Conservation (phyloP, 2,797 vertebrate species). For the Bovichtus variegatus region DNA sequence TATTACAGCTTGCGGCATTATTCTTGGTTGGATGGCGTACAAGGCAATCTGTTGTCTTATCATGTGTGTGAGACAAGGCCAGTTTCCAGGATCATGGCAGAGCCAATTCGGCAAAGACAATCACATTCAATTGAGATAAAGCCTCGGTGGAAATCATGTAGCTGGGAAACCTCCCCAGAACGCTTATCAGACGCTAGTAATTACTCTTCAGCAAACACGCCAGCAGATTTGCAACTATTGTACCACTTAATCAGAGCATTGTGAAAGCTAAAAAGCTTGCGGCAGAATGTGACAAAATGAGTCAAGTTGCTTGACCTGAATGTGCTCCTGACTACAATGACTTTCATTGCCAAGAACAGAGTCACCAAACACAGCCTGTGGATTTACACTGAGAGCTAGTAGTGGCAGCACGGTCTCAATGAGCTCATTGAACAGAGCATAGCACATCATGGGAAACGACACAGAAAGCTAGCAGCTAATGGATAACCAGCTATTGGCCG, state of each 20-base stretch:
- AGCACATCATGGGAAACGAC: constrained; percentile 30
- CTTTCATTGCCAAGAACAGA: constrained; percentile 62
- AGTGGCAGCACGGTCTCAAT: constrained; percentile 49
- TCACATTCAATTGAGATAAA: constrained; percentile 76
- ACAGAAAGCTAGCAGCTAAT: constrained; percentile 45
- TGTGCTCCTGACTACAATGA: constrained; percentile 65
- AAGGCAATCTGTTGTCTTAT: constrained; percentile 82
- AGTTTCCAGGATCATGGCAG: constrained; percentile 71
- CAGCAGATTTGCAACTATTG: constrained; percentile 78
- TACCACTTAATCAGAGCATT: constrained; percentile 76
- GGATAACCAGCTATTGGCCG: constrained; percentile 48
- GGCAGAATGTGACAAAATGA: constrained; percentile 72
- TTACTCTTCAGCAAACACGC: constrained; percentile 78
- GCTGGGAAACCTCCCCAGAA: constrained; percentile 79
- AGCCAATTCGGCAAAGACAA: constrained; percentile 79
- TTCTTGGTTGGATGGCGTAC: constrained; percentile 71
- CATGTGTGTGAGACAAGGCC: constrained; percentile 74
- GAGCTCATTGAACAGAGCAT: constrained; percentile 61
- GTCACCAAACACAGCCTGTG: constrained; percentile 62
- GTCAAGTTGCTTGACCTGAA: constrained; percentile 76
- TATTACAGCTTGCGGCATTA: constrained; percentile 73
- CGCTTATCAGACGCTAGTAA: constrained; percentile 77
- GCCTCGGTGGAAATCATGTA: constrained; percentile 76
- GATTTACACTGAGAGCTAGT: constrained; percentile 55
- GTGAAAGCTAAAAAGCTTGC: constrained; percentile 68